Evolutionary conservation across 2,888 invertebrate species (phyloP), one percentile per base, ranked within the genome.

Genomic region (Opisthograptis luteolata): DNA sequence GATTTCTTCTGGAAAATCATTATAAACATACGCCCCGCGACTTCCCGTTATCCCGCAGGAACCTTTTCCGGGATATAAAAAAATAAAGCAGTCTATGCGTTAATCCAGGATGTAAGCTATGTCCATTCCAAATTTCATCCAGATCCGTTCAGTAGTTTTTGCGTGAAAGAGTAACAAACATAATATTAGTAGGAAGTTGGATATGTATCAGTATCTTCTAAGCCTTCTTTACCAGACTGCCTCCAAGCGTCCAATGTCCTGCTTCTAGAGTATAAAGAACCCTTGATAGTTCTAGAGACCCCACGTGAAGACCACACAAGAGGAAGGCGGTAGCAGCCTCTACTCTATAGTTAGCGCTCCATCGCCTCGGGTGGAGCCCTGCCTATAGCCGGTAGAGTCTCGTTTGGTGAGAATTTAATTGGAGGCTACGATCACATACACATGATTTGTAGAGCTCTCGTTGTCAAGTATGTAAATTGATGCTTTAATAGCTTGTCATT

Each of bases 291-390:
- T 3, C 1, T 6, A 9, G 19, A 55, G 74, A 68, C 72, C 75
- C 65, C 73, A 70, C 68, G 42, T 35, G 51, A 41, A 62, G 82
- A 79, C 83, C 83, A 80, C 83, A 82, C 83, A 81, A 58, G 74
- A 62, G 68, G 79, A 66, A 72, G 78, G 75, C 76, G 76, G 81
- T 79, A 76, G 75, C 73, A 48, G 10, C 5, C 42, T 44, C 60
- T 52, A 61, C 69, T 59, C 70, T 66, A 64, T 73, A 67, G 70
- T 74, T 73, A 74, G 42, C 64, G 64, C 60, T 50, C 56, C 39
- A 40, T 51, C 35, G 48, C 55, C 59, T 8, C 44, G 6, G 54
- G 59, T 56, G 41, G 31, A 44, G 46, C 31, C 42, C 52, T 51
- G 50, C 40, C 50, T 39, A 44, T 44, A 51, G 24, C 15, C 8